Base-by-base conservation (phyloP, 1,140 invertebrate species). In the Oedothorax gibbosus region DNA sequence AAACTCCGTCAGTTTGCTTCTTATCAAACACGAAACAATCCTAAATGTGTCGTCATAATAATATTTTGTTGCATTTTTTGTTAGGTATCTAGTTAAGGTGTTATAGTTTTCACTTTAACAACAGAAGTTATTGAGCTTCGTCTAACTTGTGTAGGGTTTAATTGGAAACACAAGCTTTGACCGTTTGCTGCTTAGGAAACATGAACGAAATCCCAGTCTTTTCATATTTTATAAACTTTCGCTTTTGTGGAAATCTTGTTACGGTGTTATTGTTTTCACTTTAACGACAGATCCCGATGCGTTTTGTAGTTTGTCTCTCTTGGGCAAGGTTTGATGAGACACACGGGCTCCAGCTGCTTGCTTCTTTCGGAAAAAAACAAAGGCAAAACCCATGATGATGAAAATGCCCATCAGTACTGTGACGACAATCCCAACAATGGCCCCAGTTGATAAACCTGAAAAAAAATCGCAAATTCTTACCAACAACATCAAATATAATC, bases 361-460 rank as follows among this genome's bases (percentile, higher is more conserved):
- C n/a, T 87, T 87, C 11, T 85, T 85, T 14, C 85, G 85, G 50
- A 87, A 79, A 65, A 86, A 87, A 75, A 87, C 86, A 53, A 87
- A 85, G 5, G 75, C 71, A 81, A 87, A 84, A 66, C 86, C 86
- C 66, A 79, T 85, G 15, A 87, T 86, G 68, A 87, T 82, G 11
- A 87, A 81, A 5, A 87, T 81, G 12, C 80, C 86, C 86, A 87
- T 86, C 4, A 86, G 56, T 51, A 83, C 86, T 35, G 85, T 85
- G 0, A 87, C 87, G 11, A 87, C 57, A 68, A 87, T 86, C 50
- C 87, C 87, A 12, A 87, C 82, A 21, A 87, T 75, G 14, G 82
- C 79, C 35, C 76, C 85, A 18, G 76, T 75, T 60, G 79, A 85
- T 11, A 85, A 51, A 14, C 83, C 83, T 85, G 21, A 8, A 68